These are phyloP conservation scores for Lasioglossum figueresi DNA, from an alignment of 2,888 invertebrate genomes.

Conservation along the genomic window DNA sequence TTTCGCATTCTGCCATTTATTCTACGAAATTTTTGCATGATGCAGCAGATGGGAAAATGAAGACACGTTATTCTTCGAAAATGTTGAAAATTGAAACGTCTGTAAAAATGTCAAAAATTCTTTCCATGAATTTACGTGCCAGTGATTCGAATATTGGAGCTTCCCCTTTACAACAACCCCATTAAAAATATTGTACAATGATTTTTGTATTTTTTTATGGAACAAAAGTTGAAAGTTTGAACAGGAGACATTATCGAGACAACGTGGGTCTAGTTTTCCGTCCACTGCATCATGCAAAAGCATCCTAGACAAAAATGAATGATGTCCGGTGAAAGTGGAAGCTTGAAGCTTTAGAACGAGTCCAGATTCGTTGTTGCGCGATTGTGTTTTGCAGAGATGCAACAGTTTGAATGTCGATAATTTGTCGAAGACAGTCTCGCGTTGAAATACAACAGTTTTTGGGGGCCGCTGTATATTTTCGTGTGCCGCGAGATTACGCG, in stretches of 20 bases:
- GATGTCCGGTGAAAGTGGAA: background rate
- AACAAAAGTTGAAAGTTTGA: background rate
- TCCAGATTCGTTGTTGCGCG: background rate
- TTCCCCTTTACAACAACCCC: too few species aligned
- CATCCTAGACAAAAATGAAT: background rate
- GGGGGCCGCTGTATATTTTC: constrained; percentile 3
- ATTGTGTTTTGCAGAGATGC: background rate
- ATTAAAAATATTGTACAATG: too few species aligned
- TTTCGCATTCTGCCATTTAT: too few species aligned
- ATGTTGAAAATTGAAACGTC: too few species aligned
- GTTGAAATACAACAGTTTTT: background rate
- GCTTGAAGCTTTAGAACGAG: background rate
- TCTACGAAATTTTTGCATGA: background rate
- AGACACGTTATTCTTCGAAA: too few species aligned
- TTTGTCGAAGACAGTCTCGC: background rate
- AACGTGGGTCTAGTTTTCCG: background rate
- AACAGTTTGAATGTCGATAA: background rate
- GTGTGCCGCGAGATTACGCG: constrained; percentile 18
- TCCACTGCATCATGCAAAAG: background rate
- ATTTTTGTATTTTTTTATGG: too few species aligned
- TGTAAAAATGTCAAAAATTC: too few species aligned
- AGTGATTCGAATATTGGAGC: too few species aligned
- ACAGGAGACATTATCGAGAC: background rate
- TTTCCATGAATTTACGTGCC: too few species aligned
- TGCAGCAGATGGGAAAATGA: background rate